Conservation (phyloP, 2,888 invertebrate species). For the Ichneumoninae sp. region DNA sequence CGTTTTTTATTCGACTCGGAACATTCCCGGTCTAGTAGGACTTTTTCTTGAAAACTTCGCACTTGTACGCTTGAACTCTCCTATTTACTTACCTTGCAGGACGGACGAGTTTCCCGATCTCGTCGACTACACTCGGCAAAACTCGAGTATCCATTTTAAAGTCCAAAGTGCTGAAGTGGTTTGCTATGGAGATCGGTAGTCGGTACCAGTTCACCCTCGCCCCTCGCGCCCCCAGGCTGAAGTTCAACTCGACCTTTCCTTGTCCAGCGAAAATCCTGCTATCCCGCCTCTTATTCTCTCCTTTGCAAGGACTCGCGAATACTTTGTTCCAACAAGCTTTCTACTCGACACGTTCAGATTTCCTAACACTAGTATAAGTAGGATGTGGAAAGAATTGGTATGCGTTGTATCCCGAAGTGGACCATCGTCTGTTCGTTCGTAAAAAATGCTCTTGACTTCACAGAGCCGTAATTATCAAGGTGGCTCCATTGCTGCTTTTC, state of each 20-base stretch:
- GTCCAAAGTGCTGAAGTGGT: constrained; percentile 57
- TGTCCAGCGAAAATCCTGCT: constrained; percentile 15
- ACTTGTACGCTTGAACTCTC: constrained; percentile 36
- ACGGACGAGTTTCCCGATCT: constrained; percentile 54
- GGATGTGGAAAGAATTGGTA: not conserved
- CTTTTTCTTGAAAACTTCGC: constrained; percentile 40
- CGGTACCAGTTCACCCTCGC: constrained; percentile 18
- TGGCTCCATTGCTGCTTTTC: not conserved
- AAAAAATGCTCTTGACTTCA: not conserved
- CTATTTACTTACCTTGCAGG: constrained; percentile 51
- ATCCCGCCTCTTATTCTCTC: constrained; percentile 18
- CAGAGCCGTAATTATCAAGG: not conserved
- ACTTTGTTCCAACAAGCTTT: constrained; percentile 49
- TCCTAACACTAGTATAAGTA: not conserved
- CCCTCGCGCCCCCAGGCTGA: not conserved
- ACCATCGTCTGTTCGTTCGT: not conserved
- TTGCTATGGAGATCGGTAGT: constrained; percentile 58
- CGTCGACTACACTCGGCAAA: constrained; percentile 52
- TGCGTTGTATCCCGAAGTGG: not conserved
- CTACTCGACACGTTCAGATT: constrained; percentile 30
- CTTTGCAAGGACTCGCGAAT: constrained; percentile 22
- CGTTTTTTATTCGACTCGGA: not conserved
- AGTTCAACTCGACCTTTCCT: constrained; percentile 44
- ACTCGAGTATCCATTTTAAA: constrained; percentile 60
- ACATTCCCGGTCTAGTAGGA: not conserved